Evolutionary conservation across 2,113 vertebrate genomes (phyloP).

Genomic region (Oenanthe oenanthe): DNA sequence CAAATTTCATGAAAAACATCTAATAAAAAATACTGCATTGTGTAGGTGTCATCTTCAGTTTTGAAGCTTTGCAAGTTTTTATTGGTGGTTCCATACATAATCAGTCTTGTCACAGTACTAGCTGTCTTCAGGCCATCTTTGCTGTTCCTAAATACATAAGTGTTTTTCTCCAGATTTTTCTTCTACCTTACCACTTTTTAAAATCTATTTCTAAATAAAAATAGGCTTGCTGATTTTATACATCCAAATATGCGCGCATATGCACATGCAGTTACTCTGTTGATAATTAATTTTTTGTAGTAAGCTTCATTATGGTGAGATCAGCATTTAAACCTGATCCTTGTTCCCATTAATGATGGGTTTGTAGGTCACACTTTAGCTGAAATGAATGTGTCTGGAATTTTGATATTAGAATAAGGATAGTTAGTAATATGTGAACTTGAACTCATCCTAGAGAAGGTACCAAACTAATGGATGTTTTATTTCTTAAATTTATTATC

Average conservation of each 20-base stretch:
- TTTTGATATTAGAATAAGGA: neutral
- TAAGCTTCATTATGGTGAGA: neutral
- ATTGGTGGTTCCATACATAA: neutral
- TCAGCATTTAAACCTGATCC: neutral
- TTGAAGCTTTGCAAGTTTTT: neutral
- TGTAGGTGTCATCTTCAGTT: neutral
- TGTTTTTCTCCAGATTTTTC: neutral
- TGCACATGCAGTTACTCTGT: neutral
- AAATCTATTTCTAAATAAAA: neutral
- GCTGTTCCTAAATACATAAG: neutral
- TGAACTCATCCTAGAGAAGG: neutral
- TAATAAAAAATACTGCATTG: neutral
- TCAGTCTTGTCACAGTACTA: neutral
- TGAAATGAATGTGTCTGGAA: neutral
- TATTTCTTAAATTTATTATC: neutral
- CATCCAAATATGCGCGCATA: rapidly evolving
- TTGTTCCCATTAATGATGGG: neutral
- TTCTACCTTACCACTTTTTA: neutral
- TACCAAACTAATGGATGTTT: neutral
- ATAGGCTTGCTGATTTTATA: neutral
- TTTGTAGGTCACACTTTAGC: neutral
- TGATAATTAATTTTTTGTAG: neutral
- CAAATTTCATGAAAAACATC: neutral
- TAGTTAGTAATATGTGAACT: neutral
- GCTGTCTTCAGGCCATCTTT: neutral